Evolutionary conservation across 2,797 vertebrate genomes (phyloP).

Genomic region (Margarornis squamiger): DNA sequence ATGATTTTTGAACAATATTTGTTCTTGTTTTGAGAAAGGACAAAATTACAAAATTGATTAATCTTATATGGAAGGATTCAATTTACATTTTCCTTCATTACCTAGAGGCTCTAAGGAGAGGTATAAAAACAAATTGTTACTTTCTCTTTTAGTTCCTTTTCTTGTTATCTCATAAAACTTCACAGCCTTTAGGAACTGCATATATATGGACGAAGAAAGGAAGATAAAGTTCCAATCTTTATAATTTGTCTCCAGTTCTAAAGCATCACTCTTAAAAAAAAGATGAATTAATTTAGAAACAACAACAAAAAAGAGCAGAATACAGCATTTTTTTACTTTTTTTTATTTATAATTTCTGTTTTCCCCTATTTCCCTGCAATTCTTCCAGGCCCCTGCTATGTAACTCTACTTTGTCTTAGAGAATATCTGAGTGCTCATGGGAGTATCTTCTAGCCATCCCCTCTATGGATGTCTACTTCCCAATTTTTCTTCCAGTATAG

Average conservation of each 20-base stretch:
- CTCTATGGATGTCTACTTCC: neutral
- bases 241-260: neutral
- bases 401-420: neutral
- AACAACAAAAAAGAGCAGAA: neutral
- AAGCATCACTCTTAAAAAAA: neutral
- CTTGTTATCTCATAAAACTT: neutral
- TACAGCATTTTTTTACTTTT: neutral
- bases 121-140: neutral
- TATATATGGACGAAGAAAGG: neutral
- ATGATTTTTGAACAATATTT: neutral
- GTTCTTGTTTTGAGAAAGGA: neutral
- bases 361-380: neutral
- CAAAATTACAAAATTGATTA: neutral
- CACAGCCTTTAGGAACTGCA: neutral
- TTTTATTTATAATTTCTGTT: neutral
- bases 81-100: neutral
- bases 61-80: neutral
- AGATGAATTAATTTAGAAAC: neutral
- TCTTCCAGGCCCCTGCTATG: neutral
- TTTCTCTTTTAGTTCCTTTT: conserved; percentile 1
- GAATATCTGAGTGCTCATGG: neutral
- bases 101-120: neutral
- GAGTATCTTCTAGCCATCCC: neutral
- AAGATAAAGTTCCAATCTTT: neutral
- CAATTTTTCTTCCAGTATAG: neutral